Conservation (phyloP, 2,113 vertebrate genomes). For the Cettia cetti region DNA sequence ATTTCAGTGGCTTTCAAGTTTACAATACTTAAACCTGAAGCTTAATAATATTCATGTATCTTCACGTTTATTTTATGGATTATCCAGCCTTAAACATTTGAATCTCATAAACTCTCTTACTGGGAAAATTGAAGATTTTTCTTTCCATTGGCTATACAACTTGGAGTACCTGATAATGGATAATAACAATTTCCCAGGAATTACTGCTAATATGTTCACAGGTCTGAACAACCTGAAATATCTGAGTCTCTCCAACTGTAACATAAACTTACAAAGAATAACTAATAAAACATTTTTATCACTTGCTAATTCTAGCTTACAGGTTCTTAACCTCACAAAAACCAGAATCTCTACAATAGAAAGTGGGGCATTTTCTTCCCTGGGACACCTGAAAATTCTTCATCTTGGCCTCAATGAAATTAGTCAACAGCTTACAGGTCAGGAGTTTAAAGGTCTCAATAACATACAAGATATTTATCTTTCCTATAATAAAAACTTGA, state of each 20-base stretch:
- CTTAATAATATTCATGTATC: constrained; percentile 78
- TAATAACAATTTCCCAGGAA: constrained; percentile 66
- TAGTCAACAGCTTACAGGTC: constrained; percentile 79
- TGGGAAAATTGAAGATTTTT: constrained; percentile 79
- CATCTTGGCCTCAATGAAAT: constrained; percentile 88
- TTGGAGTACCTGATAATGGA: constrained; percentile 84
- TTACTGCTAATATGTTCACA: constrained; percentile 78
- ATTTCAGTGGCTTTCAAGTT: constrained; percentile 79
- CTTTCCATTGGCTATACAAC: constrained; percentile 78
- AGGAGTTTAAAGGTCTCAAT: constrained; percentile 84
- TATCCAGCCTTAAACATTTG: constrained; percentile 77
- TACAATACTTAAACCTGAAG: constrained; percentile 77
- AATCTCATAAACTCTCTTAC: constrained; percentile 75
- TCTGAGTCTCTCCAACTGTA: constrained; percentile 80
- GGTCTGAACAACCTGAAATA: constrained; percentile 80
- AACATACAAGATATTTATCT: constrained; percentile 81
- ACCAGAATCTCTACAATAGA: constrained; percentile 74
- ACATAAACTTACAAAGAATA: constrained; percentile 70
- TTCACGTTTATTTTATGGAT: constrained; percentile 78
- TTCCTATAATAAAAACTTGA: constrained; percentile 79
- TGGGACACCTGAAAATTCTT: constrained; percentile 78
- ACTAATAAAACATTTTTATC: constrained; percentile 82
- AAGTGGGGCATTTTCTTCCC: constrained; percentile 74
- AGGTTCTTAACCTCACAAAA: constrained; percentile 82
- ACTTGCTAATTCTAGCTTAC: constrained; percentile 80